Conservation (phyloP, 2,888 invertebrate genomes). For the Oscheius sp. region DNA sequence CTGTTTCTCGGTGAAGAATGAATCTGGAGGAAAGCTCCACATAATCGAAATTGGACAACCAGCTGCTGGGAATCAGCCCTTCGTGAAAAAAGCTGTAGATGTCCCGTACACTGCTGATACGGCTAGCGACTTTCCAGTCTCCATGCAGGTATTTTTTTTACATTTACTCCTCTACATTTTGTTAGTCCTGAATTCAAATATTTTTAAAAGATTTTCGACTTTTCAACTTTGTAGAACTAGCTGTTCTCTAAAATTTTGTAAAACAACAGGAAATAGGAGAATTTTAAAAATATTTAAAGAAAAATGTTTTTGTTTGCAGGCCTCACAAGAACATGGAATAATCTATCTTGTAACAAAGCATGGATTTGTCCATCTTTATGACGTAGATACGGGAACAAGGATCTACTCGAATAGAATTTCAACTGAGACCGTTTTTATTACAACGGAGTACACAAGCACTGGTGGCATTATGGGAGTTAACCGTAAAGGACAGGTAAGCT, state of each 20-base stretch:
- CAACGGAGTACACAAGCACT: conserved; percentile 91
- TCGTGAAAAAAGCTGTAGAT: conserved; percentile 96
- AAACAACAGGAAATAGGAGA: not conserved
- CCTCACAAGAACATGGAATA: conserved; percentile 92
- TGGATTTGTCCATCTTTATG: conserved; percentile 97
- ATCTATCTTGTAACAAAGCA: conserved; percentile 98
- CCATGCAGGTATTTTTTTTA: no score
- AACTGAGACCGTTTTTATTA: conserved; percentile 96
- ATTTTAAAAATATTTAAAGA: no score
- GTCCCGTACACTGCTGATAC: conserved; percentile 99
- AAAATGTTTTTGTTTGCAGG: no score
- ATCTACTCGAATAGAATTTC: conserved; percentile 99
- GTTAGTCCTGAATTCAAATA: no score
- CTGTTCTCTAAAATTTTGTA: not conserved
- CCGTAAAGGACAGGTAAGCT: conserved; percentile 76
- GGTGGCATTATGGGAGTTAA: conserved; percentile 92
- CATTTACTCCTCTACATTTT: no score
- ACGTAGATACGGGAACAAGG: conserved; percentile 93
- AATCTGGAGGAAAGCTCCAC: conserved; percentile 92
- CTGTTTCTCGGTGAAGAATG: conserved; percentile 90
- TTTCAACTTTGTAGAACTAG: no score
- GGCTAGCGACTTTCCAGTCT: conserved; percentile 97
- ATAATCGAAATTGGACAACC: conserved; percentile 91
- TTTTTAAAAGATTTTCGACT: no score
- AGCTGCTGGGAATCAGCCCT: conserved; percentile 91